Evolutionary conservation across 2,888 invertebrate genomes (phyloP).

Genomic region (Dynastes grantii): DNA sequence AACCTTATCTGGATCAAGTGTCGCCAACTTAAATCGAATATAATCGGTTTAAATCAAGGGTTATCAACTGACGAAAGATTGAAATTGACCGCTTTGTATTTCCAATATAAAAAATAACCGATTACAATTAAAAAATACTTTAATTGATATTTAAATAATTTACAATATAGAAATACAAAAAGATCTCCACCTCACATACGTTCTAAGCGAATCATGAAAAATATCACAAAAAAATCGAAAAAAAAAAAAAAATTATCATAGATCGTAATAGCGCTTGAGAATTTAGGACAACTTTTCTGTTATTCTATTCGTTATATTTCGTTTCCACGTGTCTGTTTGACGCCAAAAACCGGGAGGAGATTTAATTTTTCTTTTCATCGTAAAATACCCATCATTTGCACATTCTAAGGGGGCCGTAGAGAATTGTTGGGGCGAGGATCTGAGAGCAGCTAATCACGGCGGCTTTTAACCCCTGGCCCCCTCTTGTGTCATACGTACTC

Average conservation of each 20-base stretch:
- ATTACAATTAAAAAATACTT: too few relatives aligned
- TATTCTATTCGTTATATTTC: too few relatives aligned
- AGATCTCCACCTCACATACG: background rate
- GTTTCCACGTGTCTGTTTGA: too few relatives aligned
- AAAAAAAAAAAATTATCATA: background rate
- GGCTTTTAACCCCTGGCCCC: slow-evolving; percentile 69
- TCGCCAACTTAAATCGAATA: too few relatives aligned
- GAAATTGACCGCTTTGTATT: too few relatives aligned
- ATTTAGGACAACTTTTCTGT: background rate
- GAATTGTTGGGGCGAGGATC: slow-evolving; percentile 62
- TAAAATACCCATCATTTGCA: slow-evolving; percentile 52
- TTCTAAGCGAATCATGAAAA: background rate
- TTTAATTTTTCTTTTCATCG: slow-evolving; percentile 3
- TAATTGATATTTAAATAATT: background rate
- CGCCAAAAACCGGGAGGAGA: too few relatives aligned
- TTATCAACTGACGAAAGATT: too few relatives aligned
- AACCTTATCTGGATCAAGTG: too few relatives aligned
- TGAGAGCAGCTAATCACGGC: slow-evolving; percentile 67
- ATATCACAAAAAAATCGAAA: slow-evolving; percentile 4
- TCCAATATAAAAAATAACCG: too few relatives aligned
- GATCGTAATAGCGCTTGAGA: slow-evolving; percentile 1
- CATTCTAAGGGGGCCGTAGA: slow-evolving; percentile 61
- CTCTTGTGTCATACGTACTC: slow-evolving; percentile 83
- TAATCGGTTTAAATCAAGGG: too few relatives aligned
- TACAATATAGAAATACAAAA: background rate